Percentiles rank a stretch among this genome's conserved stretches.
Conservation (phyloP, 2,888 invertebrate species). For the Conus canariensis region DNA sequence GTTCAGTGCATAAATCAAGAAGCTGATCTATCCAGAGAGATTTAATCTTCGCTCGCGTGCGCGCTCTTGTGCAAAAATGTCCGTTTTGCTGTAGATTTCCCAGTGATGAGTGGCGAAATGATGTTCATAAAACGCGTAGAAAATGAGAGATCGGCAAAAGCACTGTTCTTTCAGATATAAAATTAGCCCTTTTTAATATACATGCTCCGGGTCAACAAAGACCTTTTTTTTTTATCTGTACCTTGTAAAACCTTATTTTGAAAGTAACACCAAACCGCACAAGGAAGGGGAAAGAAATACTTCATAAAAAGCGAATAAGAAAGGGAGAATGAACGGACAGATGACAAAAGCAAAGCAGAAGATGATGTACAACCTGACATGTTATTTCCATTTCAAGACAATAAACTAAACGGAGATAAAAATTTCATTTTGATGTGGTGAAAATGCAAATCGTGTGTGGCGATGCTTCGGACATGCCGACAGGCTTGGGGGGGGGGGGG, state of each 20-base stretch:
- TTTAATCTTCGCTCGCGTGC: conserved; percentile 31
- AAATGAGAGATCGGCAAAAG: background rate
- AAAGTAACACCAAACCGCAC: background rate
- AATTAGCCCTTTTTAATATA: background rate
- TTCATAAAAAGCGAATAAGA: background rate
- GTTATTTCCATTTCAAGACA: background rate
- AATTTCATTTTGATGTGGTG: background rate
- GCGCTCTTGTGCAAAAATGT: conserved; percentile 6
- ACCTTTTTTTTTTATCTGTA: background rate
- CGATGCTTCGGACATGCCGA: too few species aligned
- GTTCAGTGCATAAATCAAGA: conserved; percentile 30
- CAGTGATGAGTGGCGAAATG: background rate
- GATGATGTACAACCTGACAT: conserved; percentile 13
- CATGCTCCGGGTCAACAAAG: too few species aligned
- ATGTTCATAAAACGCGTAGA: background rate
- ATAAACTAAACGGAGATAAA: background rate
- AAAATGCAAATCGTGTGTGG: too few species aligned
- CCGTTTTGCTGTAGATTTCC: background rate
- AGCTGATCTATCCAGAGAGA: conserved; percentile 24
- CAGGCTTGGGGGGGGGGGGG: too few species aligned
- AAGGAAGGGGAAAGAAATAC: background rate
- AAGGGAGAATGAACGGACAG: background rate
- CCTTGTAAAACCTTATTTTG: background rate
- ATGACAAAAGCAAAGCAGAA: conserved; percentile 13
- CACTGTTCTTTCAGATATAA: background rate